phyloP scores from a whole-genome alignment of 2,888 invertebrate species.

The Coenonympha glycerion region DNA sequence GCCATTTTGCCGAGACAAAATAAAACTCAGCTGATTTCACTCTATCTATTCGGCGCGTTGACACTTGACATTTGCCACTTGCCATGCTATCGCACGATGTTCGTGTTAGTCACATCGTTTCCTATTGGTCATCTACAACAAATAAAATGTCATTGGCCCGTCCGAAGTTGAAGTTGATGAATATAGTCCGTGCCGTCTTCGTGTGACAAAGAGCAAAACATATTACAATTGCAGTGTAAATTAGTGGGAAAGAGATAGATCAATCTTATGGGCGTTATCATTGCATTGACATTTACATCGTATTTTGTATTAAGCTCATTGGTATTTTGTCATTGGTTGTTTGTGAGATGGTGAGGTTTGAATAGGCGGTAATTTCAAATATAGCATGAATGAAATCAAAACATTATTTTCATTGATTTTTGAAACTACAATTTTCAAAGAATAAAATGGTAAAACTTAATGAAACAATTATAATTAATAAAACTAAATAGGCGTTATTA shows the following conservation, averaged over 20 bases:
- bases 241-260: constrained; percentile 38
- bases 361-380: no score
- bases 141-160: constrained; percentile 28
- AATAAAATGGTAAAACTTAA: no score
- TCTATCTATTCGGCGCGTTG: constrained; percentile 18
- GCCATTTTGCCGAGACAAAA: constrained; percentile 74
- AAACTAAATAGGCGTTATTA: no score
- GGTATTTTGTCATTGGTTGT: no score
- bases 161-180: background rate
- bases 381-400: no score
- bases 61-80: constrained; percentile 34
- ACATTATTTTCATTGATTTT: no score
- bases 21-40: constrained; percentile 55
- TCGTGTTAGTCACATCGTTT: constrained; percentile 37
- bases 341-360: no score
- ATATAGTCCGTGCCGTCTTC: constrained; percentile 12
- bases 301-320: no score
- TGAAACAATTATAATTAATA: no score
- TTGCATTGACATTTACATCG: no score
- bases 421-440: no score
- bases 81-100: constrained; percentile 42
- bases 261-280: constrained; percentile 12
- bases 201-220: constrained; percentile 40
- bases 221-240: constrained; percentile 17
- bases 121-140: constrained; percentile 39